Conservation (phyloP, 2,797 vertebrate species). For the Pagetopsis macropterus region DNA sequence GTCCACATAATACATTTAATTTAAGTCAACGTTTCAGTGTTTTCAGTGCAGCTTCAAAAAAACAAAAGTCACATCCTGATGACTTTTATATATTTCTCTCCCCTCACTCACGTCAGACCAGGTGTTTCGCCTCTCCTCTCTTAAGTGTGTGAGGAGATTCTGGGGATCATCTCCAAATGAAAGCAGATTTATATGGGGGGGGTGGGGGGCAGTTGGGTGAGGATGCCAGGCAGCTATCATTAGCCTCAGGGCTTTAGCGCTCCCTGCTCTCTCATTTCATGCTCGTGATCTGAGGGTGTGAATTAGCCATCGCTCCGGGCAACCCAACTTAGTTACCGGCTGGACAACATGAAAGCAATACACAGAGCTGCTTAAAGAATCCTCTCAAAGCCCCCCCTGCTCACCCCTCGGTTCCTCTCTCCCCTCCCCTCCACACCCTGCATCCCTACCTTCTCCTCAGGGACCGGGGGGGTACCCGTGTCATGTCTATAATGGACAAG, state of each 20-base stretch:
- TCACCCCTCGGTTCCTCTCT: slow-evolving; percentile 8
- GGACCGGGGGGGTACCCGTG: slow-evolving; percentile 58
- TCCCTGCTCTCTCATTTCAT: slow-evolving; percentile 87
- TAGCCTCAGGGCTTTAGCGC: slow-evolving; percentile 83
- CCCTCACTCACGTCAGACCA: slow-evolving; percentile 29
- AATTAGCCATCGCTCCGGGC: slow-evolving; percentile 83
- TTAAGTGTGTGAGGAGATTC: slow-evolving; percentile 76
- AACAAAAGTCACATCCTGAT: slow-evolving; percentile 26
- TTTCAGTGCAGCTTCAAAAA: not conserved
- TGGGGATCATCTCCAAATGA: slow-evolving; percentile 82
- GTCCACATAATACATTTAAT: too few species aligned
- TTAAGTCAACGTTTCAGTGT: too few species aligned
- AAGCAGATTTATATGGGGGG: slow-evolving; percentile 83
- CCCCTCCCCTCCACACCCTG: slow-evolving; percentile 58
- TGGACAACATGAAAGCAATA: slow-evolving; percentile 89
- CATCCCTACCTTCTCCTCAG: slow-evolving; percentile 72
- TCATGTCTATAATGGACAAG: slow-evolving; percentile 76
- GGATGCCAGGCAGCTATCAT: slow-evolving; percentile 79
- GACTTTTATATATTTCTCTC: slow-evolving; percentile 6
- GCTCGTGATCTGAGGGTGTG: slow-evolving; percentile 87
- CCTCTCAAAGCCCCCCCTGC: slow-evolving; percentile 74
- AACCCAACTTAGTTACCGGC: slow-evolving; percentile 84
- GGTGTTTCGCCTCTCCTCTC: slow-evolving; percentile 54
- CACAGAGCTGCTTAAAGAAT: slow-evolving; percentile 87
- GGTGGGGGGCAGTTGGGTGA: slow-evolving; percentile 55